Evolutionary conservation across 2,113 vertebrate genomes (phyloP), one percentile per base, ranked within the genome.

Genomic region (Eptesicus fuscus): DNA sequence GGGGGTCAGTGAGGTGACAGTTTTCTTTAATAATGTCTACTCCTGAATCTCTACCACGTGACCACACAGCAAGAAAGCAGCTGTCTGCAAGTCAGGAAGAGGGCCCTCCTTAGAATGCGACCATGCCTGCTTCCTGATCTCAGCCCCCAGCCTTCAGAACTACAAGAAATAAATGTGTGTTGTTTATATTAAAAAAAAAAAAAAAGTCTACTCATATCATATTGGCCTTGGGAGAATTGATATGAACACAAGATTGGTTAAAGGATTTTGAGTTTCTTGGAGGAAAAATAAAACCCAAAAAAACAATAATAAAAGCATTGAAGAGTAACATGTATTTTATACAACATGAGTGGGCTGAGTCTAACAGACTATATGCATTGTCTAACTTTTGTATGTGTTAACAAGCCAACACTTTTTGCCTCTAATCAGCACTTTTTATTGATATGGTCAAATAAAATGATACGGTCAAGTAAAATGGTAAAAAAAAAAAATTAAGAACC

Each of bases 1-100:
- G 9, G 25, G 42, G 49, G 51, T 83, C 37, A 32, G 32, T 22
- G n/a, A 79, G 23, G 65, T 69, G 35, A 89, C 30, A 65, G 35
- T 44, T 95, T 88, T 88, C 73, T 90, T 83, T 92, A 59, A 94
- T 83, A 63, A 87, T 32, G 25, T 80, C 70, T 61, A 17, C n/a
- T 90, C 12, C 37, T 70, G 59, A 61, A 28, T 61, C 59, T 61
- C 59, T 61, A 61, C 59, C 59, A 28, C 59, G 10, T 28, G 59
- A 61, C 23, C 23, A 59, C 59, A 61, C 59, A 61, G 59, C 59
- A 28, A 61, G 59, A 61, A 28, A 61, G 59, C 59, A 61, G 25
- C 23, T 28, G 59, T 4, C 59, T 28, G 25, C 10, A 11, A 28
- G 23, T 11, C 59, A 61, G 59, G 59, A 61, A 61, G 25, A 61